Evolutionary conservation across 2,113 vertebrate genomes (phyloP).

Genomic region (Microcebus tavaratra): DNA sequence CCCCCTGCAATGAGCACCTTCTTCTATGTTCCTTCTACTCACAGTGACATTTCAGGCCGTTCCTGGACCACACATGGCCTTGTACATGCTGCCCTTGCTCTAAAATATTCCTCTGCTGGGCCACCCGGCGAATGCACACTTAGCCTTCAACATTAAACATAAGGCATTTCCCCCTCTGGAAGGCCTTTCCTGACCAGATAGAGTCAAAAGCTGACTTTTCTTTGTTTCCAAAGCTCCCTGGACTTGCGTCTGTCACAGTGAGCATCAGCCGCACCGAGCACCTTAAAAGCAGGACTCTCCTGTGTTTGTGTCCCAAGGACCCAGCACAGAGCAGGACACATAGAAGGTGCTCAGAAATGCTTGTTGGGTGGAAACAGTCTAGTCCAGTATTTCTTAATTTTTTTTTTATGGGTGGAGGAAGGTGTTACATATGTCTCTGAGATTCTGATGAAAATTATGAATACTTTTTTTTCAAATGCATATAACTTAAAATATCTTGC

Average conservation of each 20-base stretch:
- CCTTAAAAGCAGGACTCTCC: neutral
- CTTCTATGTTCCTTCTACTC: neutral
- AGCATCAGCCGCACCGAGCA: neutral
- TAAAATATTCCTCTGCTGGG: neutral
- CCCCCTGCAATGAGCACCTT: neutral
- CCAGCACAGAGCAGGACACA: neutral
- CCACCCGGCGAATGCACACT: neutral
- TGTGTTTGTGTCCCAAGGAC: neutral
- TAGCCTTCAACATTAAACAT: neutral
- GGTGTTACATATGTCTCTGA: neutral
- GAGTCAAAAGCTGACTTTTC: neutral
- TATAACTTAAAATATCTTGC: neutral
- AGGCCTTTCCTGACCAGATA: neutral
- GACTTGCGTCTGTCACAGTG: neutral
- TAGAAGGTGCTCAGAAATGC: neutral
- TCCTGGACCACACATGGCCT: neutral
- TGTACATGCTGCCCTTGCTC: neutral
- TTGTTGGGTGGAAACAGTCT: neutral
- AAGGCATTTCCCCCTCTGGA: neutral
- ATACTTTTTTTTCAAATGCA: neutral
- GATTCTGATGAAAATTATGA: neutral
- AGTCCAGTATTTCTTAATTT: neutral
- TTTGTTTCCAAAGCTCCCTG: neutral
- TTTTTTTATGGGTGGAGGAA: neutral
- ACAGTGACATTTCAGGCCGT: neutral